Conservation (phyloP, 2,888 invertebrate genomes). For the Drosophila mettleri region DNA sequence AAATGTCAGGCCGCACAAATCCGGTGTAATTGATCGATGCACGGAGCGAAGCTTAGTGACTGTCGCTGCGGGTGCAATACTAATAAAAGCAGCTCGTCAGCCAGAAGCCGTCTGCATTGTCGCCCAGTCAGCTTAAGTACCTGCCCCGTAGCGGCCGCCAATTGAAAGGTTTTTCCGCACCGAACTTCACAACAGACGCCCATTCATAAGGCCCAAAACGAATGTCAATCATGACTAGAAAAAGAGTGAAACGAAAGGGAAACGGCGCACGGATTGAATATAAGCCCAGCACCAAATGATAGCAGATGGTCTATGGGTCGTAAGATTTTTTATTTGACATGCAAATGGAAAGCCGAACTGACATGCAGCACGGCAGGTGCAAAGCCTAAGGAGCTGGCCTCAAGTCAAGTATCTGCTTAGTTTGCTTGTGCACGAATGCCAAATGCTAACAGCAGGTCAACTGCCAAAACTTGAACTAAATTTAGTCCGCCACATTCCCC, state of each 20-base stretch:
- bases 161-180: slow-evolving; percentile 42
- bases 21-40: slow-evolving; percentile 77
- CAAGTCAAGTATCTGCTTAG: slow-evolving; percentile 54
- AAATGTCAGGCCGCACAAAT: slow-evolving; percentile 68
- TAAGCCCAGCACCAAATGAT: slow-evolving; percentile 70
- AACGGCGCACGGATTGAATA: slow-evolving; percentile 30
- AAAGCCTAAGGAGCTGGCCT: slow-evolving; percentile 55
- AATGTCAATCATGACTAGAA: slow-evolving; percentile 77
- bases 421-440: slow-evolving; percentile 31
- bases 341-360: slow-evolving; percentile 69
- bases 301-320: slow-evolving; percentile 79
- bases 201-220: slow-evolving; percentile 65
- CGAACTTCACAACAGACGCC: slow-evolving; percentile 60
- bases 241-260: not conserved
- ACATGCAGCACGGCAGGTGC: slow-evolving; percentile 69
- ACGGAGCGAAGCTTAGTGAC: slow-evolving; percentile 72
- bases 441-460: slow-evolving; percentile 80
- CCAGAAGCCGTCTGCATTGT: slow-evolving; percentile 44
- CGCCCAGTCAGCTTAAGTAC: slow-evolving; percentile 69
- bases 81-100: slow-evolving; percentile 54
- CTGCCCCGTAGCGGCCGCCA: slow-evolving; percentile 59
- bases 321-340: slow-evolving; percentile 61
- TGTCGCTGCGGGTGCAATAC: slow-evolving; percentile 78
- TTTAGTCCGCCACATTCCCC: not conserved
- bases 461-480: slow-evolving; percentile 46